Evolutionary conservation across 1,140 invertebrate species (phyloP).

Genomic region (Hestina assimilis): DNA sequence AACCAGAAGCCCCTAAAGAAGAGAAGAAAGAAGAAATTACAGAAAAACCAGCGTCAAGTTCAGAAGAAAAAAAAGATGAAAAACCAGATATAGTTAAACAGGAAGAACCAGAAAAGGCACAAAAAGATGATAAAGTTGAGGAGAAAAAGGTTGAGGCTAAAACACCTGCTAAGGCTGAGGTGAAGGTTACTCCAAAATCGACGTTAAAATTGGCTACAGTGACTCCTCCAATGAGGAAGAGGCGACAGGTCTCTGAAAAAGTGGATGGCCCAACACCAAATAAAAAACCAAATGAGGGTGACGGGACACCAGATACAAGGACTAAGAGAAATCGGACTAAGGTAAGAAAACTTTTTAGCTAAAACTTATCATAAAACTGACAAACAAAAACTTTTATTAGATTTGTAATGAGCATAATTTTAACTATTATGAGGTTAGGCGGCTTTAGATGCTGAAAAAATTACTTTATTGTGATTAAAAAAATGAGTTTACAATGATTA

Average conservation of each 20-base stretch:
- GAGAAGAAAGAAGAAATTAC: conserved; percentile 50
- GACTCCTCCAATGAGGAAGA: conserved; percentile 74
- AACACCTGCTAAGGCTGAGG: conserved; percentile 42
- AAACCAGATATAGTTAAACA: conserved; percentile 43
- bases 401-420: too few relatives aligned
- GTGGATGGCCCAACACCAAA: conserved; percentile 55
- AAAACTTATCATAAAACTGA: neutral
- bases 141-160: conserved; percentile 57
- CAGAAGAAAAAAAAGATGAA: conserved; percentile 38
- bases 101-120: conserved; percentile 41
- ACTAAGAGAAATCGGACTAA: conserved; percentile 73
- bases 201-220: conserved; percentile 78
- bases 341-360: conserved; percentile 36
- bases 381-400: too few relatives aligned
- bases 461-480: too few relatives aligned
- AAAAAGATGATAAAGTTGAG: conserved; percentile 50
- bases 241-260: conserved; percentile 69
- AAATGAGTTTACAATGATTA: too few relatives aligned
- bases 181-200: conserved; percentile 65
- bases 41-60: conserved; percentile 30
- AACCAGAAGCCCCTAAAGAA: conserved; percentile 44
- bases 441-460: too few relatives aligned
- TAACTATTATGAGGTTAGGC: too few relatives aligned
- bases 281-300: conserved; percentile 55
- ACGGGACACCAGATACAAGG: conserved; percentile 59